phyloP scores from a whole-genome alignment of 2,888 invertebrate species.

The Drosophila paranaensis region DNA sequence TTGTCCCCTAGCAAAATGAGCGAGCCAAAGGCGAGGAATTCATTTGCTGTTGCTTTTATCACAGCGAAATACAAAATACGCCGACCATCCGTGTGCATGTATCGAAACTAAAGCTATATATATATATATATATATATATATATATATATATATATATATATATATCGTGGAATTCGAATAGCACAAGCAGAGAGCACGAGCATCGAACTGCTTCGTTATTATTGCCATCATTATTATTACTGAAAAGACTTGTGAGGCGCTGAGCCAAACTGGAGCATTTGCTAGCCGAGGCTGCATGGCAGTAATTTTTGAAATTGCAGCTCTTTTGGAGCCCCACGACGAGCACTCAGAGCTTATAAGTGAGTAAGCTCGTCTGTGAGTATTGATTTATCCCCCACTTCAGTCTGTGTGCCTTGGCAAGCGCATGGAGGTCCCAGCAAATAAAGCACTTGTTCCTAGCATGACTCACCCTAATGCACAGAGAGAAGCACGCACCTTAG shows the following conservation, averaged over 20 bases:
- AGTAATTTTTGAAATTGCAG: background rate
- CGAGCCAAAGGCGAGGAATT: conserved; percentile 57
- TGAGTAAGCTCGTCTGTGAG: conserved; percentile 55
- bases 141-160: conserved; percentile 22
- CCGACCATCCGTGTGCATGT: conserved; percentile 5
- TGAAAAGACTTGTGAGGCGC: conserved; percentile 57
- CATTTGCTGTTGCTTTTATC: conserved; percentile 43
- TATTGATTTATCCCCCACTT: conserved; percentile 61
- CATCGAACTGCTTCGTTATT: conserved; percentile 22
- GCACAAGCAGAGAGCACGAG: conserved; percentile 10
- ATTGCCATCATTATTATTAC: conserved; percentile 30
- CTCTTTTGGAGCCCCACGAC: conserved; percentile 12
- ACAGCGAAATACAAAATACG: conserved; percentile 28
- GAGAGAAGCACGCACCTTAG: conserved; percentile 53
- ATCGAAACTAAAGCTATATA: conserved; percentile 1
- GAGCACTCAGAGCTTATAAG: conserved; percentile 27
- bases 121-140: conserved; percentile 7
- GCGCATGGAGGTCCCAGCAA: conserved; percentile 7
- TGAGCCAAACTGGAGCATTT: conserved; percentile 52
- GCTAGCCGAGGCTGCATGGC: conserved; percentile 1
- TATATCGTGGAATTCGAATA: conserved; percentile 46
- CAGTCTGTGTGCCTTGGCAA: conserved; percentile 18
- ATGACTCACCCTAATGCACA: conserved; percentile 71
- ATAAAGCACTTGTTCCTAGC: conserved; percentile 48
- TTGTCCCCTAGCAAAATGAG: conserved; percentile 53